Base-by-base conservation (phyloP, 2,113 vertebrate genomes). In the Sylvietta virens region DNA sequence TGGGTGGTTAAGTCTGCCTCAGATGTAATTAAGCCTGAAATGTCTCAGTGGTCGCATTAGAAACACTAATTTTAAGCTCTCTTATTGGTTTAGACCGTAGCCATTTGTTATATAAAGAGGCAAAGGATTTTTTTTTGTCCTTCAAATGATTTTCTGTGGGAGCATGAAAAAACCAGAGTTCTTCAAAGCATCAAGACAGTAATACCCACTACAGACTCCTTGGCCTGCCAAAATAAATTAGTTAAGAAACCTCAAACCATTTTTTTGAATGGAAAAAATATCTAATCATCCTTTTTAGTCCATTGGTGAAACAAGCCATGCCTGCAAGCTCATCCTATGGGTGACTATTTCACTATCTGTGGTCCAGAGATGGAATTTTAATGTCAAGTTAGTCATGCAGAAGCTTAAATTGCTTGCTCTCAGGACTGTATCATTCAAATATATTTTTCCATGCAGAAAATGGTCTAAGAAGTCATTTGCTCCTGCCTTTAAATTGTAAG, bases 11-110 rank as follows among this genome's bases (percentile, higher is more conserved):
- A 56, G 84, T 70, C 81, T 92, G 61, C 66, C 67, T 92, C 93
- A 92, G 21, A 65, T 91, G 83, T 97, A 96, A 96, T 95, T 96
- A 97, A 95, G 88, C 78, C 86, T 94, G 86, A 92, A 93, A 88
- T 85, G 93, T 92, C 96, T 95, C 91, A 86, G 87, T 61, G 92
- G 96, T 92, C 92, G 8, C 83, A 96, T 95, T 94, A 95, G 67
- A 90, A 86, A 73, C 74, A 58, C 83, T 95, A 64, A 90, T 95
- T 95, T 95, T 89, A 93, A 94, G 74, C 40, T 80, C 69, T 64
- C 21, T 61, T 85, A 69, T 5, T 81, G 88, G 70, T 67, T 91
- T 92, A 94, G 65, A 45, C 78, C 58, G 18, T 79, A 92, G 70
- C 70, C 44, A 81, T 92, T 88, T 85, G 69, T 92, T 91, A 95